Evolutionary conservation across 2,113 vertebrate species (phyloP).

Genomic region (Psilopogon haemacephalus): DNA sequence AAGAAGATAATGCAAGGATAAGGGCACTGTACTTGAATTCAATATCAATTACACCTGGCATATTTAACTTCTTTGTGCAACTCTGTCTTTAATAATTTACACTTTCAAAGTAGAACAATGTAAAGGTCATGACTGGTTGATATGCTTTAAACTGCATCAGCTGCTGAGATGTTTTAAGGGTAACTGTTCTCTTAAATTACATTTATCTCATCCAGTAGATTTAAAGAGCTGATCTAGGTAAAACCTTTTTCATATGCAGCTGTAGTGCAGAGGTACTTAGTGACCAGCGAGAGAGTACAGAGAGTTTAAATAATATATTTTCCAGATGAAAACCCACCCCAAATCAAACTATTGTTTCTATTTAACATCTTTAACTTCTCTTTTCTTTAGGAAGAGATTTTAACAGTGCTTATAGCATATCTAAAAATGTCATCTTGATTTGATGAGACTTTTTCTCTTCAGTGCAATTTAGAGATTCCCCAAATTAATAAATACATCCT

Average conservation of each 20-base stretch:
- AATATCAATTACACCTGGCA: background rate
- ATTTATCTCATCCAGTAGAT: background rate
- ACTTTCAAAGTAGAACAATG: background rate
- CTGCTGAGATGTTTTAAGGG: background rate
- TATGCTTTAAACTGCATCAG: background rate
- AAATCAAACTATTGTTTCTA: background rate
- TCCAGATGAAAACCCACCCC: background rate
- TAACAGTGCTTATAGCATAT: background rate
- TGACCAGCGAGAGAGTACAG: background rate
- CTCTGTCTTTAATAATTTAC: background rate
- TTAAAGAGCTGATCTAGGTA: background rate
- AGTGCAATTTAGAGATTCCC: background rate
- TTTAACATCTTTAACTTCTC: background rate
- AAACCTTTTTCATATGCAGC: background rate
- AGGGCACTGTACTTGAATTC: background rate
- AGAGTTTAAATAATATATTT: background rate
- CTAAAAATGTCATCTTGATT: background rate
- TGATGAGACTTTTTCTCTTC: background rate
- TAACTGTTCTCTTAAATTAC: background rate
- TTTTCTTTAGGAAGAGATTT: background rate
- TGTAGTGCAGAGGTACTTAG: background rate
- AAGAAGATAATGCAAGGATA: background rate
- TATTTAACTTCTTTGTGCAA: background rate
- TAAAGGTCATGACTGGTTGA: background rate
- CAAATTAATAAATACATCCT: background rate